These are phyloP conservation scores for Trichogramma evanescens DNA, from an alignment of 2,888 invertebrate genomes.

Conservation along the genomic window DNA sequence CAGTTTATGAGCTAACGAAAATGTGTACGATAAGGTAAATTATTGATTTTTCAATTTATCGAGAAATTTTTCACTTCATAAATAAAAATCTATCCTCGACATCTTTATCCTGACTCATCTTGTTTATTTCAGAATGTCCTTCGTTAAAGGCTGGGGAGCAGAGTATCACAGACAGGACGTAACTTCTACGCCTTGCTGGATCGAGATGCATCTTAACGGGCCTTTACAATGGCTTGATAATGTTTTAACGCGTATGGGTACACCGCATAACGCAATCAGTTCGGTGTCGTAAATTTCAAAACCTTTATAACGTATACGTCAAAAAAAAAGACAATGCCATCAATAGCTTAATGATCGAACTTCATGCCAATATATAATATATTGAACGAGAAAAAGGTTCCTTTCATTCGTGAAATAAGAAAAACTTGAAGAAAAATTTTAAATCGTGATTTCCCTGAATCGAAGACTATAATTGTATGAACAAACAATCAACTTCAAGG, in stretches of 20 bases:
- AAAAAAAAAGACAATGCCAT: no score
- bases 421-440: no score
- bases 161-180: conserved; percentile 99
- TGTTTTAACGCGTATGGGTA: conserved; percentile 96
- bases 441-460: no score
- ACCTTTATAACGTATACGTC: no score
- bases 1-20: conserved; percentile 96
- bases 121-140: conserved; percentile 71
- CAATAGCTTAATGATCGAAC: no score
- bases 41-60: neutral
- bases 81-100: neutral
- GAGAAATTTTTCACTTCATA: neutral
- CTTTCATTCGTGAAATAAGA: no score
- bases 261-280: conserved; percentile 93
- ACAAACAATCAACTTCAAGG: no score
- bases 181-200: conserved; percentile 99
- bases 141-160: conserved; percentile 99
- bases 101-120: neutral
- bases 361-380: no score
- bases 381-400: no score
- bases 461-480: no score
- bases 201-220: conserved; percentile 95
- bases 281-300: conserved; percentile 68
- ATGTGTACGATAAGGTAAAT: conserved; percentile 87
- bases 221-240: conserved; percentile 98